Percentiles rank a stretch among this genome's conserved stretches.
Conservation (phyloP, 2,888 invertebrate genomes). For the Julus scandinavius region DNA sequence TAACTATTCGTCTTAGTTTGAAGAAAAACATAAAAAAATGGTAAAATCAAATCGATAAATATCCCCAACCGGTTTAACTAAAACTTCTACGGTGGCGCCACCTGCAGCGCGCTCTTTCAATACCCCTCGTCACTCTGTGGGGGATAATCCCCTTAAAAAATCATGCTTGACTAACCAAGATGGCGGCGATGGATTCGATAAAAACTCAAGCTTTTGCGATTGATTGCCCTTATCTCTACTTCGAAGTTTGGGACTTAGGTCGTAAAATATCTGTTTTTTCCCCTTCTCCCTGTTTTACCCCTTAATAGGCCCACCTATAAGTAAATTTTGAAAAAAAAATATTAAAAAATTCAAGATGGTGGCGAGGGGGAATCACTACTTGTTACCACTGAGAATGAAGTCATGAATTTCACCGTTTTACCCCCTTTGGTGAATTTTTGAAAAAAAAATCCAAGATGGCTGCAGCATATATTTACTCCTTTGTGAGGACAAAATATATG, state of each 20-base stretch:
- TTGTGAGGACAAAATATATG: too few relatives aligned
- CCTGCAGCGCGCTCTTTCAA: too few relatives aligned
- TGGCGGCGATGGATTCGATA: neutral
- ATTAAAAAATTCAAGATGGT: neutral
- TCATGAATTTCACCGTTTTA: too few relatives aligned
- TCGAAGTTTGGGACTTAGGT: neutral
- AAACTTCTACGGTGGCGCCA: too few relatives aligned
- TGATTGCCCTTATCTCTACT: slow-evolving; percentile 2
- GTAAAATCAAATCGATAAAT: neutral
- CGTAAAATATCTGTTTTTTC: neutral
- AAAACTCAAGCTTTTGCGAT: neutral
- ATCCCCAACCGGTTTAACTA: neutral
- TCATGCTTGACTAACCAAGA: neutral
- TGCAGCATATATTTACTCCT: too few relatives aligned
- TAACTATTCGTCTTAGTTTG: neutral
- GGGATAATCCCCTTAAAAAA: neutral
- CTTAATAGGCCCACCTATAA: neutral
- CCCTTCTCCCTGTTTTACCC: neutral
- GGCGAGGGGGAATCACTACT: neutral
- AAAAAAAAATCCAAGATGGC: too few relatives aligned
- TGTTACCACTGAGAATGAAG: too few relatives aligned
- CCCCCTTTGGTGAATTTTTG: too few relatives aligned
- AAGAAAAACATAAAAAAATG: neutral
- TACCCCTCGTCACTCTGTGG: too few relatives aligned
- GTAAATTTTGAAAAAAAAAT: neutral